A percentile compares a stretch with the other conserved stretches of the same genome.
These are phyloP conservation scores for Oikopleura albicans DNA, from an alignment of 23 tunicate genomes.

Conservation along the genomic window DNA sequence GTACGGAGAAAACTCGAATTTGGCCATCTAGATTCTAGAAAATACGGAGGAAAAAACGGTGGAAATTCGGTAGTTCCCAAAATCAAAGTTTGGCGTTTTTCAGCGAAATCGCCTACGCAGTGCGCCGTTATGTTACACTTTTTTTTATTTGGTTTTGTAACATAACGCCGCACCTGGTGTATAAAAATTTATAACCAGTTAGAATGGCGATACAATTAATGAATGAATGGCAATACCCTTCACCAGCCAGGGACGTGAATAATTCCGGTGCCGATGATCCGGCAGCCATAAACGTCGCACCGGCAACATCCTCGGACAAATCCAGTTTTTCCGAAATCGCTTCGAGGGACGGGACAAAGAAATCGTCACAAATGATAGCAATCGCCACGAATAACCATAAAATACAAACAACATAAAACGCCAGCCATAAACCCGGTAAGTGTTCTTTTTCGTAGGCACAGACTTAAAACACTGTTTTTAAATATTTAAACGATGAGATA, in stretches of 20 bases:
- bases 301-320: conserved; percentile 83
- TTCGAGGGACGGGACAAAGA: conserved; percentile 79
- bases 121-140: too few relatives aligned
- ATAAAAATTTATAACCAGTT: too few relatives aligned
- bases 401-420: background rate
- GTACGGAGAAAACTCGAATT: too few relatives aligned
- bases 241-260: conserved; percentile 61
- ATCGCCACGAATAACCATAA: conserved; percentile 16
- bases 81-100: too few relatives aligned
- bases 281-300: conserved; percentile 95
- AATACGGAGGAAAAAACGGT: too few relatives aligned
- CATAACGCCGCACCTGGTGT: too few relatives aligned
- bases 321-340: conserved; percentile 61
- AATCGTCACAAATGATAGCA: conserved; percentile 75
- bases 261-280: conserved; percentile 91
- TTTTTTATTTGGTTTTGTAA: too few relatives aligned
- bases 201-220: background rate
- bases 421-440: background rate
- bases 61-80: too few relatives aligned
- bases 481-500: too few relatives aligned
- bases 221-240: background rate
- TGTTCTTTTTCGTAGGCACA: background rate
- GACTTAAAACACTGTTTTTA: background rate
- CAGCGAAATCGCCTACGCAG: too few relatives aligned
- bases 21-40: too few relatives aligned